A percentile compares a stretch with the other conserved stretches of the same genome.
Conservation (phyloP, 2,888 invertebrate genomes). For the Diadegma fenestrale region DNA sequence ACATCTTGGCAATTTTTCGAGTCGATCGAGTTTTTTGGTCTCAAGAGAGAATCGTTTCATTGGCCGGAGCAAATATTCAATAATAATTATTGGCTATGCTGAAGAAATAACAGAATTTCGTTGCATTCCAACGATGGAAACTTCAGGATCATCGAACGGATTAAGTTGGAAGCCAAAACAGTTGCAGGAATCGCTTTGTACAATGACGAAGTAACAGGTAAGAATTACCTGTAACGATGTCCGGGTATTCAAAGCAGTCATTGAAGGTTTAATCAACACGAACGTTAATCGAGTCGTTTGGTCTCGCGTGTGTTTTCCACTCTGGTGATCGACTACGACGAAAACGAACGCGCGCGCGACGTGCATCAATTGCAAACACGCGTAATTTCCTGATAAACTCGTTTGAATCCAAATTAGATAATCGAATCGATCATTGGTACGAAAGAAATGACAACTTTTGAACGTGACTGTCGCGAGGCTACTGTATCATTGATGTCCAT, state of each 20-base stretch:
- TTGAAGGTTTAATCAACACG: constrained; percentile 53
- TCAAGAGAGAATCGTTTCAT: too few species aligned
- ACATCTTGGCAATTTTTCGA: too few species aligned
- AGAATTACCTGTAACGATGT: constrained; percentile 26
- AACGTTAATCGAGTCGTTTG: constrained; percentile 61
- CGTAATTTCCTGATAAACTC: constrained; percentile 63
- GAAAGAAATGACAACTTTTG: not conserved
- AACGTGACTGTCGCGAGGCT: too few species aligned
- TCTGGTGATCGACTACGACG: constrained; percentile 53
- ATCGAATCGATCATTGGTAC: constrained; percentile 1
- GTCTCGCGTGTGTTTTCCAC: constrained; percentile 28
- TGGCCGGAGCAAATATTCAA: too few species aligned
- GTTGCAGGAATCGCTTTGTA: not conserved
- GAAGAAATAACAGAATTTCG: too few species aligned
- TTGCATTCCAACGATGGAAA: too few species aligned
- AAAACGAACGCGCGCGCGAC: not conserved
- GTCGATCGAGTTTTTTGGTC: too few species aligned
- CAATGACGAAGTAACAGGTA: constrained; percentile 34
- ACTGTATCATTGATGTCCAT: not conserved
- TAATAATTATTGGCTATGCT: too few species aligned
- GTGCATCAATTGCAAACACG: constrained; percentile 27
- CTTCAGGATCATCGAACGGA: too few species aligned
- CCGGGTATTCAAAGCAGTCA: constrained; percentile 51
- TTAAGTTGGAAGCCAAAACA: not conserved
- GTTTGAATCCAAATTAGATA: constrained; percentile 51